phyloP scores from a whole-genome alignment of 2,888 invertebrate species.

The Barypeithes pellucidus region DNA sequence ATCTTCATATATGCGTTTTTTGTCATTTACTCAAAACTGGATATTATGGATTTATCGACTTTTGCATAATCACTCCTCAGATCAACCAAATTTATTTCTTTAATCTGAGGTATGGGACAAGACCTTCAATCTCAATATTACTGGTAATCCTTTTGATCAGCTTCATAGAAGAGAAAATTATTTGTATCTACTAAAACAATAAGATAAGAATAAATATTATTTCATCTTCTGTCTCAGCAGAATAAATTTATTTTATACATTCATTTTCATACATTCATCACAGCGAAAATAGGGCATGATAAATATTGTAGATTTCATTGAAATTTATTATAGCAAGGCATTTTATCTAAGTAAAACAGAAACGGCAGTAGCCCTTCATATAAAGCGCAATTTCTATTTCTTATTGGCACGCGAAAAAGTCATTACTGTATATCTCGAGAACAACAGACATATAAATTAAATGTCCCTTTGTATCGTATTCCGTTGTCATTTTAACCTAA shows the following conservation, averaged over 20 bases:
- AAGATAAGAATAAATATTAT: too few species aligned
- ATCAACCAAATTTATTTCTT: too few species aligned
- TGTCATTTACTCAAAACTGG: too few species aligned
- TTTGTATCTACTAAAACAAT: too few species aligned
- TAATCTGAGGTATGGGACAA: too few species aligned
- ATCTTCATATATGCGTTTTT: too few species aligned
- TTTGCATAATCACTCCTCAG: too few species aligned
- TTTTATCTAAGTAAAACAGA: conserved; percentile 53
- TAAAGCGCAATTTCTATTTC: conserved; percentile 54
- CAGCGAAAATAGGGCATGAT: conserved; percentile 49
- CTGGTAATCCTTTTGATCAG: too few species aligned
- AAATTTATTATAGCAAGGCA: conserved; percentile 53
- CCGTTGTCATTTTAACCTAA: conserved; percentile 53
- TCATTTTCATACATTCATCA: conserved; percentile 40
- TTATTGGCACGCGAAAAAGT: conserved; percentile 55
- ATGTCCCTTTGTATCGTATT: conserved; percentile 53
- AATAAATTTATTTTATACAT: background rate
- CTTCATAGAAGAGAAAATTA: too few species aligned
- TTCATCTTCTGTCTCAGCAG: background rate
- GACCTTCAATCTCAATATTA: too few species aligned
- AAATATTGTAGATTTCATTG: conserved; percentile 53
- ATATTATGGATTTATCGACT: too few species aligned
- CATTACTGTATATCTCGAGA: conserved; percentile 53
- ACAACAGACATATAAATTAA: conserved; percentile 55
- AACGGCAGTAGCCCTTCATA: conserved; percentile 50